Base-by-base conservation (phyloP, 2,888 invertebrate genomes). In the Herminia tarsipennalis region DNA sequence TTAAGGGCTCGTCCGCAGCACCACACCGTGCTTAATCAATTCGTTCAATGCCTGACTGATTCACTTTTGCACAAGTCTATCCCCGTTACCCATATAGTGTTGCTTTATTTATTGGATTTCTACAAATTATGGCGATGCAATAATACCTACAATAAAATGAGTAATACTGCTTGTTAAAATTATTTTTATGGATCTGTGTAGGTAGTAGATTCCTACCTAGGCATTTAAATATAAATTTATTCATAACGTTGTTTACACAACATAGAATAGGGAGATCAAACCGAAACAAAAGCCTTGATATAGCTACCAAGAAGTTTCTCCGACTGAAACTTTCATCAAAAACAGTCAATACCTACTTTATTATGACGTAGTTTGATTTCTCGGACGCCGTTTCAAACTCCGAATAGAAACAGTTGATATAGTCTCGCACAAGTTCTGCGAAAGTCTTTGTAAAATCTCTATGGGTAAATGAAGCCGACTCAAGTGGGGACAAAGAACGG, bases 401-500 rank as follows among this genome's bases (percentile, higher is more conserved):
- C 3, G 10, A 34, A 38, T 5, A 30, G n/a, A 43, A 33, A 37
- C 17, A 35, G 8, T 27, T 28, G 14, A 33, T 37, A 34, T 35
- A 38, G 49, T 43, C 46, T 42, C 43, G 61, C 48, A 54, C 42
- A 58, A 60, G 60, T 64, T 62, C 49, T 53, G 47, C 36, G 36
- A 35, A 53, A 50, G 52, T 59, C 66, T 71, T 74, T 70, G 69
- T 64, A 60, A 73, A 73, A 73, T 67, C 66, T 65, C 66, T 49
- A 70, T 69, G 62, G 50, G 64, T 67, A 76, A 72, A 74, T 72
- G 57, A 67, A 70, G 65, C 68, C 66, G 49, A 57, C 66, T 67
- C 47, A 57, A 74, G 69, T 53, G 47, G 52, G 67, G 63, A 79
- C 78, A 76, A 76, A 68, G 71, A 66, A 56, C 58, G 47, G 63